Base-by-base conservation (phyloP, 92 coral and sea anemone species). In the Epizoanthus illoricatus region DNA sequence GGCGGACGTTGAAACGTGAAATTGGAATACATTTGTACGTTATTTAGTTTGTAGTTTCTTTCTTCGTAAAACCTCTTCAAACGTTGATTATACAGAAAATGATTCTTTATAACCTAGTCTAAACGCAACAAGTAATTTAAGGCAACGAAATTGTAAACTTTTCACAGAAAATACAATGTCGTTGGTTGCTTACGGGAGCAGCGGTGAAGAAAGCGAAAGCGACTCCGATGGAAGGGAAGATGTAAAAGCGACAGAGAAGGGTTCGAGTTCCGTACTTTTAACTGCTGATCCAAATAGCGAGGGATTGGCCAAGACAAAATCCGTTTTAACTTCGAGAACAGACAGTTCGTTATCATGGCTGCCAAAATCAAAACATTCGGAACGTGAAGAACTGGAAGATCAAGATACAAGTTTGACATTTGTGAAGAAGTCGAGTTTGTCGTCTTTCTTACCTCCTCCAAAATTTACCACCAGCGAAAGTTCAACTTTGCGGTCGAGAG, bases 161-260 rank as follows among this genome's bases (percentile, higher is more conserved):
- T 3, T 7, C 47, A 55, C 54, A 23, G 15, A 9, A 28, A 16
- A 36, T 60, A 43, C 84, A 66, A 95, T 95, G 98, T 95, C 98
- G 39, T 89, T 95, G 20, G 98, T 95, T 67, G 94, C 98, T 5
- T 95, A 95, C 73, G 97, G 84, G 40, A 93, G 91, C 69, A 95
- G 98, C 71, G 97, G 88, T n/a, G 97, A 91, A 70, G 97, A 88
- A 41, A 87, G 92, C 13, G 86, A 87, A n/a, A 65, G 66, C 56
- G 90, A 87, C 54, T 90, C 83, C 65, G 71, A 65, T 1, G 84
- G 88, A 66, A 87, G 85, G 0, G 67, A 41, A 60, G 54, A 59
- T 24, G 36, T 12, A 23, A 5, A 52, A 52, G 56, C 56, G 10
- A 52, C 56, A 52, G 56, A 52, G 56, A 52, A 2, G 11, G 12